Conservation (phyloP, 2,888 invertebrate species). For the Megamerina dolium region DNA sequence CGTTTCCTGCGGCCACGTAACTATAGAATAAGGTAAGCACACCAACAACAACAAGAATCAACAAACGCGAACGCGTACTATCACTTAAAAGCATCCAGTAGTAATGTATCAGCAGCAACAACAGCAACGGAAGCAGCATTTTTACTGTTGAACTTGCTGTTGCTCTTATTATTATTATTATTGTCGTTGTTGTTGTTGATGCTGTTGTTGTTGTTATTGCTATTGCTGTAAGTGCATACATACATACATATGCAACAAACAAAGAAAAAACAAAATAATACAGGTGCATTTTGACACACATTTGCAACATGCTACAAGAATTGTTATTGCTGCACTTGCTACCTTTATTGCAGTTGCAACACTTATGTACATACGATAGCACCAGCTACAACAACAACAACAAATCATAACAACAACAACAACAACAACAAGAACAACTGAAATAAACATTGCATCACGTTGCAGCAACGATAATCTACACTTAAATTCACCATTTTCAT, state of each 20-base stretch:
- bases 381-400: no score
- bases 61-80: neutral
- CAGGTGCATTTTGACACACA: neutral
- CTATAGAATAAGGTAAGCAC: neutral
- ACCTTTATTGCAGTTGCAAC: no score
- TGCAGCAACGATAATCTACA: slow-evolving; percentile 1
- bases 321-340: no score
- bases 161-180: no score
- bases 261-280: no score
- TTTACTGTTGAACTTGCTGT: no score
- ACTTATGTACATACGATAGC: no score
- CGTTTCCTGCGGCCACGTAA: slow-evolving; percentile 1
- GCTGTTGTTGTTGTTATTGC: no score
- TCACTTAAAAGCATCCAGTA: neutral
- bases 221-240: no score
- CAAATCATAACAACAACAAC: neutral
- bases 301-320: neutral
- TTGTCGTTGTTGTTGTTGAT: no score
- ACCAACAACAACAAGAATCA: neutral
- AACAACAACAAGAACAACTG: neutral
- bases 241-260: no score
- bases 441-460: neutral
- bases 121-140: no score
- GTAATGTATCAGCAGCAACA: neutral
- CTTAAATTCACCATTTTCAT: slow-evolving; percentile 1